phyloP scores from a whole-genome alignment of 1,140 invertebrate genomes.

The Rhysida immarginata region DNA sequence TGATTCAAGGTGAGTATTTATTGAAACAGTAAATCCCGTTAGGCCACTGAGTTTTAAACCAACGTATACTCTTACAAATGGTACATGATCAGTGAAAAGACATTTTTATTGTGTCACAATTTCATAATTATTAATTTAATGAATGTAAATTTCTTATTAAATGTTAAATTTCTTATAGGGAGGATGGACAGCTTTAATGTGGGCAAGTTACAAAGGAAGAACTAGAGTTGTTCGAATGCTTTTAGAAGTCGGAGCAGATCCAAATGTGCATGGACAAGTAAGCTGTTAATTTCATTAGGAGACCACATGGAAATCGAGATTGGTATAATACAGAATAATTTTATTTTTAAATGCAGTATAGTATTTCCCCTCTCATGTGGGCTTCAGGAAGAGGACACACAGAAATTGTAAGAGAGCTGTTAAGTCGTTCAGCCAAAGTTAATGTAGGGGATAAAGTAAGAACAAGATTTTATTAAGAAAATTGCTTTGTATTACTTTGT shows the following conservation, averaged over 20 bases:
- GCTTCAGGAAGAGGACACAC: constrained; percentile 77
- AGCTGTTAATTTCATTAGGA: not conserved
- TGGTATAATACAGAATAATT: not conserved
- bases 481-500: too few species aligned
- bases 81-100: too few species aligned
- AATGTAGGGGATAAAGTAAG: constrained; percentile 79
- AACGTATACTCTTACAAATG: too few species aligned
- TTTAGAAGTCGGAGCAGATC: constrained; percentile 76
- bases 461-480: too few species aligned
- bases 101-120: too few species aligned
- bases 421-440: constrained; percentile 73
- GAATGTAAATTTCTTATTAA: too few species aligned
- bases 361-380: constrained; percentile 85
- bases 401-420: constrained; percentile 64
- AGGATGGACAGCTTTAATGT: constrained; percentile 93
- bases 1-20: too few species aligned
- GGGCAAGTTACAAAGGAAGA: constrained; percentile 88
- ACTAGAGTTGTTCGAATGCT: constrained; percentile 60
- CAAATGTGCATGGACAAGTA: constrained; percentile 82
- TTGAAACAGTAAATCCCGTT: too few species aligned
- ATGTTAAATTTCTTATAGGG: constrained; percentile 42
- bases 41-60: too few species aligned
- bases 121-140: too few species aligned
- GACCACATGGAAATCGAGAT: not conserved
- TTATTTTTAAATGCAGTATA: constrained; percentile 39